Evolutionary conservation across 2,113 vertebrate species (phyloP).

Genomic region (Pampusana beccarii): DNA sequence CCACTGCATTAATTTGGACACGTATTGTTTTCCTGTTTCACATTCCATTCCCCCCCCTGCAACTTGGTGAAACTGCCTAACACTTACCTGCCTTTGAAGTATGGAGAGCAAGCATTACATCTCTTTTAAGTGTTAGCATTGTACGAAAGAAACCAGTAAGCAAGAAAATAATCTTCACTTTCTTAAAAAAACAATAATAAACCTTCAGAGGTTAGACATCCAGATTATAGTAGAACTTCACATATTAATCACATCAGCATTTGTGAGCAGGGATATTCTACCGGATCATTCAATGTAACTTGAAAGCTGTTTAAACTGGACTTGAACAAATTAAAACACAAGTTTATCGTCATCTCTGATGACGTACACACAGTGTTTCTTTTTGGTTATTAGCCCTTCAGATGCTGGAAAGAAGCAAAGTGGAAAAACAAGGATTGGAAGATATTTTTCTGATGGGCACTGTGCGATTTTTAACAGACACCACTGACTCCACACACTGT

Average conservation of each 20-base stretch:
- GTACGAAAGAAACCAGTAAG: background rate
- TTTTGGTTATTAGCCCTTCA: background rate
- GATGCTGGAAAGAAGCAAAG: background rate
- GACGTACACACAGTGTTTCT: background rate
- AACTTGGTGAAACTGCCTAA: background rate
- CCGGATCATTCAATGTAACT: background rate
- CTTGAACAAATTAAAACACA: background rate
- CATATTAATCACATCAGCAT: background rate
- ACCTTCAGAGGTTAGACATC: background rate
- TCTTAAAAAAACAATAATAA: background rate
- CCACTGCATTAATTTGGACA: background rate
- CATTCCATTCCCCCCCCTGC: background rate
- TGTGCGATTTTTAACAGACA: background rate
- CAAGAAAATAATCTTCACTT: background rate
- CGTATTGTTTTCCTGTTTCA: background rate
- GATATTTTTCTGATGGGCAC: background rate
- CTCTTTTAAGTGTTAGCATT: background rate
- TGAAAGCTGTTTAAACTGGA: background rate
- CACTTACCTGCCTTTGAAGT: background rate
- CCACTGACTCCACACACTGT: background rate
- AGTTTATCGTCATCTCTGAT: background rate
- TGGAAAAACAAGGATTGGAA: background rate
- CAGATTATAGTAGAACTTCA: background rate
- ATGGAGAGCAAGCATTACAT: background rate
- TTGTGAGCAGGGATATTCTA: background rate